Percentiles rank a stretch among this genome's conserved stretches.
Conservation (phyloP, 2,888 invertebrate species). For the Chydorus sphaericus region DNA sequence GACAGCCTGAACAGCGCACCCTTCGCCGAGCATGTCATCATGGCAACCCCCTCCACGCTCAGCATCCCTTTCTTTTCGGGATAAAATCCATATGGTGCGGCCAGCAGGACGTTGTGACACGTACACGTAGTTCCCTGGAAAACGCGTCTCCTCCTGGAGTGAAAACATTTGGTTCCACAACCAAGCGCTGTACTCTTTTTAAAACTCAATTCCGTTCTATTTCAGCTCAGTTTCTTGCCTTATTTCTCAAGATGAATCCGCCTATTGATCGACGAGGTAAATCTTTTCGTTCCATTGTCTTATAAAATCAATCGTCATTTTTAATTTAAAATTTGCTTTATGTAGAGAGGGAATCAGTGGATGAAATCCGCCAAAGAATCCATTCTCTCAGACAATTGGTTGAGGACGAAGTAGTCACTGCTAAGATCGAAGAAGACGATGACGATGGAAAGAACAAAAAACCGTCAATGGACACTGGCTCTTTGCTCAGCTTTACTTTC, state of each 20-base stretch:
- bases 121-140: no score
- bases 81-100: constrained; percentile 7
- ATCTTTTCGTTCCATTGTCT: neutral
- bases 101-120: no score
- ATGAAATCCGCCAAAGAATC: neutral
- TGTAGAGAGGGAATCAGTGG: neutral
- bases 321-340: neutral
- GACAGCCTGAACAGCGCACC: no score
- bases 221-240: neutral
- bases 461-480: neutral
- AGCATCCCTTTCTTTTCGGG: neutral
- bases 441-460: neutral
- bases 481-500: neutral
- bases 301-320: neutral
- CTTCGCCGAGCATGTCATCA: constrained; percentile 6
- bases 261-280: neutral
- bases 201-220: neutral
- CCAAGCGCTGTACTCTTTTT: neutral
- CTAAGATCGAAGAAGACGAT: neutral
- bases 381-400: neutral
- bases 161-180: neutral
- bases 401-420: neutral
- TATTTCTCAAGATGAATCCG: constrained; percentile 4
- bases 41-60: neutral
- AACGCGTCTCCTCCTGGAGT: neutral